Evolutionary conservation across 2,113 vertebrate species (phyloP).

Genomic region (Bothrops jararaca): DNA sequence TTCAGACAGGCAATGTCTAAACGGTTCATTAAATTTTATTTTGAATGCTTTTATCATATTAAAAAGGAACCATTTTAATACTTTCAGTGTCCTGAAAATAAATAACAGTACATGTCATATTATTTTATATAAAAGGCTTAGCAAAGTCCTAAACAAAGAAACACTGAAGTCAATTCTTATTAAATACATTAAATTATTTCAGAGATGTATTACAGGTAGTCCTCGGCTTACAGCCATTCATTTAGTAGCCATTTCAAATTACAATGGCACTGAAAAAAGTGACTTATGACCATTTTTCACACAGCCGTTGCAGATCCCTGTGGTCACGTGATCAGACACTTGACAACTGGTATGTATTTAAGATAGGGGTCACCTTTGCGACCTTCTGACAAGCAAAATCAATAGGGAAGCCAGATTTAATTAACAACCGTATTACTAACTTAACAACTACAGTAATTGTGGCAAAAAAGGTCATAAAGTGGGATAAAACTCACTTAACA

Average conservation of each 20-base stretch:
- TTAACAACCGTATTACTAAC: background rate
- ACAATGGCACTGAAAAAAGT: background rate
- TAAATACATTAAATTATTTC: background rate
- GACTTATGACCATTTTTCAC: background rate
- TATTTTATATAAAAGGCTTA: background rate
- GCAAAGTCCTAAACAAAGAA: background rate
- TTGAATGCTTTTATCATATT: constrained; percentile 8
- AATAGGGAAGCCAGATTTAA: background rate
- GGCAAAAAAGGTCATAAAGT: background rate
- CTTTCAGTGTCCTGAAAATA: background rate
- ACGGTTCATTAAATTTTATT: background rate
- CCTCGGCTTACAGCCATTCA: background rate
- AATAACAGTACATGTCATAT: background rate
- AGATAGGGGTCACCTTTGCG: no score
- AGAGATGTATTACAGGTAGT: background rate
- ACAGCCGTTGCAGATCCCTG: no score
- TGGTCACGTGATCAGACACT: no score
- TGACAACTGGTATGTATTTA: no score
- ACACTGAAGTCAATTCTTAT: background rate
- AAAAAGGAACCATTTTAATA: background rate
- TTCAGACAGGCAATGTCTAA: background rate
- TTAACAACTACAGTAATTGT: background rate
- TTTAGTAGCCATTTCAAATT: background rate
- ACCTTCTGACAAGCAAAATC: no score
- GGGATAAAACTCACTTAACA: background rate